Evolutionary conservation across 2,888 invertebrate species (phyloP), one percentile per base, ranked within the genome.

Genomic region (Neocrepidodera transversa): DNA sequence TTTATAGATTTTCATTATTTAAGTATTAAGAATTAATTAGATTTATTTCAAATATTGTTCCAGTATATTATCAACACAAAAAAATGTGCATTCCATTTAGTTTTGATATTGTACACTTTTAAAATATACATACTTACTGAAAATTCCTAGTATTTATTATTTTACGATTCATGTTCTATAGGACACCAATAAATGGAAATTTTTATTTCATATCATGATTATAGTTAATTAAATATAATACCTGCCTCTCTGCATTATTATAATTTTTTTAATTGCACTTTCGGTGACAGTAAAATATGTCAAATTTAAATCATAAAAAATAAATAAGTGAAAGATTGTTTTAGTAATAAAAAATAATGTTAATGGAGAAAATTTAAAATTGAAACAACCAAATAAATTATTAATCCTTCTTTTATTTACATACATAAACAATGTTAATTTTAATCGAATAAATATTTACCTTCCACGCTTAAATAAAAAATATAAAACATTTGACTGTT

Each of bases 391-490:
- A 45, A 6, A 20, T 20, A 10, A 18, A 10, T 11, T 20, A 7
- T 26, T 49, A 45, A 28, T 26, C 28, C 11, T 10, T 17, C 17
- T 52, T 52, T 52, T 52, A 52, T 52, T 52, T 52, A 52, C 52
- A 52, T 52, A 52, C 52, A 52, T 52, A 52, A 52, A 52, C 52
- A 52, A 28, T 42, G 52, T 52, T 52, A 52, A 52, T 52, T 52
- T 51, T 42, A 42, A n/a, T 47, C 26, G 42, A 52, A 52, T 52
- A 52, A 52, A 52, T 52, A 52, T 47, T 42, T 52, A 26, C 26
- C 40, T 51, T 52, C 42, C 32, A 42, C 52, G 40, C 42, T 13
- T 42, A 52, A 52, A 42, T 52, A 40, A 52, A 45, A 52, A 55
- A 55, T 55, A 48, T 49, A 48, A 49, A 56, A 56, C 23, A 48